Evolutionary conservation across 1,140 invertebrate genomes (phyloP).

Genomic region (Mya arenaria): DNA sequence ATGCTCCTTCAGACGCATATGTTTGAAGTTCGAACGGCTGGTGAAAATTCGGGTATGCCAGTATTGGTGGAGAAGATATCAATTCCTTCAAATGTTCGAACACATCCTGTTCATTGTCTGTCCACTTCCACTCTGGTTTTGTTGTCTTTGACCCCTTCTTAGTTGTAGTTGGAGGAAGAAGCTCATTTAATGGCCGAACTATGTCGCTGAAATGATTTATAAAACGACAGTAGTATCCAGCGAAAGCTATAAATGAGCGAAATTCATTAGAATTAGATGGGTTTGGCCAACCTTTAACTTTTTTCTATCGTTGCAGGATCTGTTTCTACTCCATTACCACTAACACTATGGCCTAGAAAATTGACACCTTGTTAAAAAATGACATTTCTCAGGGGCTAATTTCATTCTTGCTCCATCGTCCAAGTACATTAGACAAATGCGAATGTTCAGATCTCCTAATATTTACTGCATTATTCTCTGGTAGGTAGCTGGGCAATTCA

Average conservation of each 20-base stretch:
- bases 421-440: too few relatives aligned
- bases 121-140: background rate
- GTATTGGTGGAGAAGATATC: background rate
- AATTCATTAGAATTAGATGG: background rate
- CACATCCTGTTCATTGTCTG: background rate
- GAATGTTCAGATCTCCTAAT: too few relatives aligned
- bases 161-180: background rate
- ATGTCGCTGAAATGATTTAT: background rate
- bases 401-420: too few relatives aligned
- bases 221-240: background rate
- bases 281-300: background rate
- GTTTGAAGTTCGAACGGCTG: background rate
- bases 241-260: slow-evolving; percentile 1
- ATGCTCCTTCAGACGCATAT: background rate
- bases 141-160: slow-evolving; percentile 1
- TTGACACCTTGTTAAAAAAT: slow-evolving; percentile 76
- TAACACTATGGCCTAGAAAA: slow-evolving; percentile 70
- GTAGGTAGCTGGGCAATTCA: too few relatives aligned
- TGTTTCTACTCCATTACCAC: background rate
- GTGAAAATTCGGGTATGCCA: background rate
- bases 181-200: background rate
- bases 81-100: background rate
- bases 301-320: background rate
- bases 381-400: slow-evolving; percentile 58
- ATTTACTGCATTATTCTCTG: too few relatives aligned